Conservation (phyloP, 1,140 invertebrate species). For the Bombus turneri region DNA sequence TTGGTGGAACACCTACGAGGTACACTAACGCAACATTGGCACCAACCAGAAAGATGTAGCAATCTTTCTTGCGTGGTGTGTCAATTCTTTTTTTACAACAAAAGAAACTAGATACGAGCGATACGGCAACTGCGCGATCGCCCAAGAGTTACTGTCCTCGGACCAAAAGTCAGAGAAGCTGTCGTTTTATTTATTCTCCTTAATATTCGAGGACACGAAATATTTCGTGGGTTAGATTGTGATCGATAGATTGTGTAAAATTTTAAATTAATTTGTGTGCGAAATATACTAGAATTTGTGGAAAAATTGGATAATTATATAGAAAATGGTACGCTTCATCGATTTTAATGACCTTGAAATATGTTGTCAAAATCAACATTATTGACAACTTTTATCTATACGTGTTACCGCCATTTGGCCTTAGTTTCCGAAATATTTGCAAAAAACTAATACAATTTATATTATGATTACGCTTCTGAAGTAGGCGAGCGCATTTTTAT, state of each 20-base stretch:
- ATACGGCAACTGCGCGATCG: neutral
- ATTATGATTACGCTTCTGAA: too few relatives aligned
- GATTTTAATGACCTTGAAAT: too few relatives aligned
- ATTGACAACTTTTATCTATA: too few relatives aligned
- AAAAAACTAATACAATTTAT: too few relatives aligned
- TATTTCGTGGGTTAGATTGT: neutral
- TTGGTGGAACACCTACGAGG: slow-evolving; percentile 51
- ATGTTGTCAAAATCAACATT: too few relatives aligned
- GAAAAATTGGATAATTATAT: too few relatives aligned
- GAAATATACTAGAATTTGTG: too few relatives aligned
- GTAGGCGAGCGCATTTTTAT: too few relatives aligned
- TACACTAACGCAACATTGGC: slow-evolving; percentile 42
- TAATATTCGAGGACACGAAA: neutral
- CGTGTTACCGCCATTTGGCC: too few relatives aligned
- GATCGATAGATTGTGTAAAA: neutral
- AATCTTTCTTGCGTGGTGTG: slow-evolving; percentile 52
- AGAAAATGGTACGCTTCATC: too few relatives aligned
- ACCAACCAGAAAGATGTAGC: slow-evolving; percentile 58
- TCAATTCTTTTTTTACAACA: slow-evolving; percentile 65
- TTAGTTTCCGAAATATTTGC: too few relatives aligned
- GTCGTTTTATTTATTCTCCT: neutral
- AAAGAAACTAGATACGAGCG: slow-evolving; percentile 53
- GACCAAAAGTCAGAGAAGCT: slow-evolving; percentile 23
- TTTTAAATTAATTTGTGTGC: too few relatives aligned
- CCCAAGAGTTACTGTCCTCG: slow-evolving; percentile 50